Evolutionary conservation across 2,797 vertebrate species (phyloP), one percentile per base, ranked within the genome.

Genomic region (Triplophysa bombifrons): DNA sequence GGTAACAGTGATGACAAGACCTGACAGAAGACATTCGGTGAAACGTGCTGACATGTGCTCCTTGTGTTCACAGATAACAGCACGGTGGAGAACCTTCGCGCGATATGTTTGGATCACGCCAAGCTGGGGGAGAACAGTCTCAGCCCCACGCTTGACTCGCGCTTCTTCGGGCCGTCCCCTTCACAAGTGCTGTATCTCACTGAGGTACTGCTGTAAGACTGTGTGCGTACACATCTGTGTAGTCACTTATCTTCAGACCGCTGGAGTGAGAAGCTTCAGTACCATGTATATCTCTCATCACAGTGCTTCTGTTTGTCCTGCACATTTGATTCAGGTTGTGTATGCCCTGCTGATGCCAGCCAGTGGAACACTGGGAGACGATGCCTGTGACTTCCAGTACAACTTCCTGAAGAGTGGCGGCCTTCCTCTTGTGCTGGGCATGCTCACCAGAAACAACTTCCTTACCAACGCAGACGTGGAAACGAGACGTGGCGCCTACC

Each of bases 121-220:
- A 99, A 99, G 90, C 96, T 99, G 61, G 97, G 97, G 17, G 97
- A 98, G 88, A 98, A 95, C 92, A 99, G 96, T 92, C 95, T 98
- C 88, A 98, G 97, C 87, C 96, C 98, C 51, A 96, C 97, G 9
- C 91, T 99, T 83, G 98, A 99, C 88, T 98, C 97, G 0, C 94
- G 97, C 0, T 99, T 99, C 93, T 99, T 99, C 61, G 96, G 96
- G 75, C 98, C 96, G 12, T 97, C 97, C 78, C 95, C 96, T 68
- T 99, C 98, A 89, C 98, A 98, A 96, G 98, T 99, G 93, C 96
- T 99, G 74, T 99, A 99, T 91, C 93, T 99, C 90, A 98, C 96
- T 71, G 97, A 99, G 97, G 98, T 99, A 84, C 13, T 41, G 41
- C 41, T 41, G 41, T 41, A 4, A 41, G 13, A 16, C 48, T 50